Evolutionary conservation across 2,113 vertebrate species (phyloP).

Genomic region (Podiceps cristatus): DNA sequence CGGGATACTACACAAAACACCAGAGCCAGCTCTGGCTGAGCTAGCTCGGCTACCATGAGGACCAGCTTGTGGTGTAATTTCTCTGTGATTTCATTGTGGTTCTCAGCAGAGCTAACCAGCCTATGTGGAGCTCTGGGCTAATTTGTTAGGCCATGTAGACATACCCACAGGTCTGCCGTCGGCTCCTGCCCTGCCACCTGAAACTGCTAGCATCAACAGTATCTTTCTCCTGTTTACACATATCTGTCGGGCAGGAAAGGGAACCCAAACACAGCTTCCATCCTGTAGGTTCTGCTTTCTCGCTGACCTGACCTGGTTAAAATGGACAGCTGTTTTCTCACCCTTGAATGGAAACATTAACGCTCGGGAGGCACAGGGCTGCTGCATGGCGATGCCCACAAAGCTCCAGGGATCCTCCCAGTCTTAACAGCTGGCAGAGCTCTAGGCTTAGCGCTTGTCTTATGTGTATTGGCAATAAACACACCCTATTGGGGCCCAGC

Average conservation of each 20-base stretch:
- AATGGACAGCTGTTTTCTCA: neutral
- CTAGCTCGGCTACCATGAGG: neutral
- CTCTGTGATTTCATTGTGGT: neutral
- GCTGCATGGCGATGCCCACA: neutral
- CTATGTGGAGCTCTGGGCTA: neutral
- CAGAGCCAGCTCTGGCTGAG: neutral
- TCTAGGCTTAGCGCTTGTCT: neutral
- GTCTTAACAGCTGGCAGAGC: neutral
- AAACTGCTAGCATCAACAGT: neutral
- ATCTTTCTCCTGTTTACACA: neutral
- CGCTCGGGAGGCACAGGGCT: neutral
- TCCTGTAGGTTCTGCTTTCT: neutral
- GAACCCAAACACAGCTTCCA: neutral
- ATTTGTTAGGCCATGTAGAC: neutral
- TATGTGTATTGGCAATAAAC: neutral
- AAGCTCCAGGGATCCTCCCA: neutral
- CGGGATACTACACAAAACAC: neutral
- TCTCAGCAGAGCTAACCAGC: neutral
- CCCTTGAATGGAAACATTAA: neutral
- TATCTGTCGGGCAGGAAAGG: neutral
- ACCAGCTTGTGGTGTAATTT: neutral
- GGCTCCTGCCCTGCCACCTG: neutral
- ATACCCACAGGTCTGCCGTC: neutral
- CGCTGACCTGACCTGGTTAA: neutral
- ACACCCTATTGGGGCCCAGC: neutral